Evolutionary conservation across 2,888 invertebrate species (phyloP).

Genomic region (Caenorhabditis virilis): DNA sequence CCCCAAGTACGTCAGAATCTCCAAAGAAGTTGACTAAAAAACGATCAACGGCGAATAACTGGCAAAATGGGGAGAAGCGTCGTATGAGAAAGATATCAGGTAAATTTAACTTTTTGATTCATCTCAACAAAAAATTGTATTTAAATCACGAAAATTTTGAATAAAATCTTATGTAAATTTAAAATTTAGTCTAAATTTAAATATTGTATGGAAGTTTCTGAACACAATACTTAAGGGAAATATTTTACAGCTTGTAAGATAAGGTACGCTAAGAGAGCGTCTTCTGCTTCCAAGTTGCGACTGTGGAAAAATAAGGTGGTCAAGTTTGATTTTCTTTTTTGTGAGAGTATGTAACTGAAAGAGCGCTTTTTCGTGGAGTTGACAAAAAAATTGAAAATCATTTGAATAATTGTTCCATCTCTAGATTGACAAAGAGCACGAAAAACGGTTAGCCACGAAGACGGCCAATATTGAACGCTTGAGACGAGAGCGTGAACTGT

Average conservation of each 20-base stretch:
- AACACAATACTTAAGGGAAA: not conserved
- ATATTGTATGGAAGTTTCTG: too few relatives aligned
- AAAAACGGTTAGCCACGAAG: conserved; percentile 11
- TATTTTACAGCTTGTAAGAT: conserved; percentile 23
- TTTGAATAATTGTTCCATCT: not conserved
- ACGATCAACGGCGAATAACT: too few relatives aligned
- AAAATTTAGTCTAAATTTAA: too few relatives aligned
- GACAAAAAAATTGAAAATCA: not conserved
- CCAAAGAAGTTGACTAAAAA: not conserved
- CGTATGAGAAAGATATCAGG: not conserved
- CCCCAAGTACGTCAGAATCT: not conserved
- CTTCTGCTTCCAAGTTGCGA: conserved; percentile 23
- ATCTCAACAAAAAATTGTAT: too few relatives aligned
- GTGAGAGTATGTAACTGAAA: not conserved
- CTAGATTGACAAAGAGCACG: conserved; percentile 31
- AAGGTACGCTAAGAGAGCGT: conserved; percentile 22
- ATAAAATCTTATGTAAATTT: too few relatives aligned
- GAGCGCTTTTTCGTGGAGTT: not conserved
- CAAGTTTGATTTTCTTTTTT: conserved; percentile 2
- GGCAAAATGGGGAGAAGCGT: not conserved
- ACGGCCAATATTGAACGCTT: conserved; percentile 13
- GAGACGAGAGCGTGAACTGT: conserved; percentile 16
- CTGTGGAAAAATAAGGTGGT: conserved; percentile 33
- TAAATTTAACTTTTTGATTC: not conserved
- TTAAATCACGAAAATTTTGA: too few relatives aligned